phyloP scores from a whole-genome alignment of 2,888 invertebrate genomes.

The Chrysodeixis includens region DNA sequence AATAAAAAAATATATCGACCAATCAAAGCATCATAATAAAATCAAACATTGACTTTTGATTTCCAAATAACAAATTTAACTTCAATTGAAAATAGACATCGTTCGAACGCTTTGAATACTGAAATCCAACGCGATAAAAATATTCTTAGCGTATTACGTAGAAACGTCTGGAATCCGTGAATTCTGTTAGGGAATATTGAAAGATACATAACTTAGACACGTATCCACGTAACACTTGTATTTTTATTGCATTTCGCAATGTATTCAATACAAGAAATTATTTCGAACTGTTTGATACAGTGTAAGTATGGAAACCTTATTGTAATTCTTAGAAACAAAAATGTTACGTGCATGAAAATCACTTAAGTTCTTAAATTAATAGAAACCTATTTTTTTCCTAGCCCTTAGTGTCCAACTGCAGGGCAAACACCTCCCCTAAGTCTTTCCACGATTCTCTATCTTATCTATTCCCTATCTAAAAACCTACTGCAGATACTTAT shows the following conservation, averaged over 20 bases:
- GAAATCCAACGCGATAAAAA: conserved; percentile 52
- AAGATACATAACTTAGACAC: conserved; percentile 40
- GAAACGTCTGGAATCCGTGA: conserved; percentile 54
- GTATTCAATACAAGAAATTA: conserved; percentile 5
- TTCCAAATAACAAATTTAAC: conserved; percentile 7
- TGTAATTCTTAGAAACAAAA: too few species aligned
- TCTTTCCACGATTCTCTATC: too few species aligned
- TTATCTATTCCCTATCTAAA: too few species aligned
- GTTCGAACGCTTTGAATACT: conserved; percentile 36
- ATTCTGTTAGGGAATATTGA: conserved; percentile 54
- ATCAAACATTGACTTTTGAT: not conserved
- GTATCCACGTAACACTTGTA: conserved; percentile 31
- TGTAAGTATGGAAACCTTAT: not conserved
- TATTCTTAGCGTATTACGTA: conserved; percentile 51
- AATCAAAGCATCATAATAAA: not conserved
- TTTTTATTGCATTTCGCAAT: conserved; percentile 39
- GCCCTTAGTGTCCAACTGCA: too few species aligned
- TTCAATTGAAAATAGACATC: conserved; percentile 35
- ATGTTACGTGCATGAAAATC: too few species aligned
- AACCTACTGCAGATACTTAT: too few species aligned
- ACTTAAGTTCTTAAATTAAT: too few species aligned
- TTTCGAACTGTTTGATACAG: conserved; percentile 15
- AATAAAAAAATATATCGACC: too few species aligned
- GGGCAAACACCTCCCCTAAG: too few species aligned
- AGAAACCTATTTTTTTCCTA: too few species aligned